Percentiles rank a stretch among this genome's conserved stretches.
These are phyloP conservation scores for Indicator maculatus DNA, from an alignment of 2,113 vertebrate genomes.

Conservation along the genomic window DNA sequence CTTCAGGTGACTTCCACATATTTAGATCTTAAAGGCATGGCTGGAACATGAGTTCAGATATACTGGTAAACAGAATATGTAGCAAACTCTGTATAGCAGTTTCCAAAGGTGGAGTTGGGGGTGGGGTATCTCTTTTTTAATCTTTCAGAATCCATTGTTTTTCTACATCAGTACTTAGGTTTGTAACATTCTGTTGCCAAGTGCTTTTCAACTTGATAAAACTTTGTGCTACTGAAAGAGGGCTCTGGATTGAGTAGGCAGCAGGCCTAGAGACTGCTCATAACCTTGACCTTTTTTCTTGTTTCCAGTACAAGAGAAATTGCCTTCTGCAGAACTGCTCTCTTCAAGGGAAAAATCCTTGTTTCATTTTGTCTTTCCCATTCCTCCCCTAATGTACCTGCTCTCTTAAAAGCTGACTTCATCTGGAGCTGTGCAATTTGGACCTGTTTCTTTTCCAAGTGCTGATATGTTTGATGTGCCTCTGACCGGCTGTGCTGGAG, in stretches of 20 bases:
- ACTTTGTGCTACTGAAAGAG: not conserved
- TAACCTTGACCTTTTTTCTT: constrained; percentile 28
- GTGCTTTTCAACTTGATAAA: not conserved
- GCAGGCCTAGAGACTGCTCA: not conserved
- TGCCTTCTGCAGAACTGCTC: not conserved
- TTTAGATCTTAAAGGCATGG: not conserved
- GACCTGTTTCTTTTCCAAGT: not conserved
- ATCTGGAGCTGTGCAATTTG: not conserved
- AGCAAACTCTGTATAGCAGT: not conserved
- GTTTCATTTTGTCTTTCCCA: not conserved
- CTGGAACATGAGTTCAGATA: not conserved
- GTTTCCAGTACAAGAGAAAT: constrained; percentile 3
- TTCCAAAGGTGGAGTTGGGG: not conserved
- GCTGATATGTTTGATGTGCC: not conserved
- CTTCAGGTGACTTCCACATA: fast-evolving
- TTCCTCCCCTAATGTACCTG: not conserved
- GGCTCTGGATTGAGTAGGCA: not conserved
- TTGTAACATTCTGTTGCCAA: fast-evolving
- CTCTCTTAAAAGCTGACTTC: constrained; percentile 11
- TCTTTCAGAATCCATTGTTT: not conserved
- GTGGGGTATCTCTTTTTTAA: not conserved
- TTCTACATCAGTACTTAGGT: not conserved
- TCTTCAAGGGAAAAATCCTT: not conserved
- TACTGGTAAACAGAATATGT: not conserved
- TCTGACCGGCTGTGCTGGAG: not conserved